Percentiles rank a stretch among this genome's conserved stretches.
Evolutionary conservation across 1,140 invertebrate genomes (phyloP).

Genomic region (Dryas iulia): DNA sequence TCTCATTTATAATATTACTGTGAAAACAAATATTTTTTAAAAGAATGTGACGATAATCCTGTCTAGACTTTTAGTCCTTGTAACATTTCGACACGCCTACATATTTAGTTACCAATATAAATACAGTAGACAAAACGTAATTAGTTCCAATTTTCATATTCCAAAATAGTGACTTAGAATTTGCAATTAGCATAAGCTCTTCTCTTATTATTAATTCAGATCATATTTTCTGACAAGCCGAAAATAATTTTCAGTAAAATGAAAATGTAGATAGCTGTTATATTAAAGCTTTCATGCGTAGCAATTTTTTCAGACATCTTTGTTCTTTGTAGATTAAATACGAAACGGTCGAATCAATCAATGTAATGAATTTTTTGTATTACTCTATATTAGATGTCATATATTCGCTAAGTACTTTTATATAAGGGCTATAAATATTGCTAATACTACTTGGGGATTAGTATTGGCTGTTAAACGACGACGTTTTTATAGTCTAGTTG

Average conservation of each 20-base stretch:
- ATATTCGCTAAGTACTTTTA: too few species aligned
- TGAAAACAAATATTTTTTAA: too few species aligned
- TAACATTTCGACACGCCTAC: too few species aligned
- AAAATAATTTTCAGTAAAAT: conserved; percentile 18
- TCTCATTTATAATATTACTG: too few species aligned
- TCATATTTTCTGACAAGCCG: neutral
- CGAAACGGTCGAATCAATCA: neutral
- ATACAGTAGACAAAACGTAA: neutral
- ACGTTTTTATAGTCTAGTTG: too few species aligned
- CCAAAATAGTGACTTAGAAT: neutral
- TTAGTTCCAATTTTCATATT: neutral
- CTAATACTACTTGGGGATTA: too few species aligned
- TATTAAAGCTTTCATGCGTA: neutral
- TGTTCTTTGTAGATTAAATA: neutral
- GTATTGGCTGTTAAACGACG: too few species aligned
- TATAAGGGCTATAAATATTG: too few species aligned
- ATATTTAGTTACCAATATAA: neutral
- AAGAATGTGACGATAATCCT: too few species aligned
- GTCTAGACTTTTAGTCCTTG: too few species aligned
- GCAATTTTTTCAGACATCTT: neutral
- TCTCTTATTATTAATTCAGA: neutral
- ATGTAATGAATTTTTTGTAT: too few species aligned
- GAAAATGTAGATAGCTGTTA: neutral
- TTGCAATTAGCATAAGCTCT: neutral
- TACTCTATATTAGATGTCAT: too few species aligned